phyloP scores from a whole-genome alignment of 2,113 vertebrate species.

The Hippocampus barbouri region DNA sequence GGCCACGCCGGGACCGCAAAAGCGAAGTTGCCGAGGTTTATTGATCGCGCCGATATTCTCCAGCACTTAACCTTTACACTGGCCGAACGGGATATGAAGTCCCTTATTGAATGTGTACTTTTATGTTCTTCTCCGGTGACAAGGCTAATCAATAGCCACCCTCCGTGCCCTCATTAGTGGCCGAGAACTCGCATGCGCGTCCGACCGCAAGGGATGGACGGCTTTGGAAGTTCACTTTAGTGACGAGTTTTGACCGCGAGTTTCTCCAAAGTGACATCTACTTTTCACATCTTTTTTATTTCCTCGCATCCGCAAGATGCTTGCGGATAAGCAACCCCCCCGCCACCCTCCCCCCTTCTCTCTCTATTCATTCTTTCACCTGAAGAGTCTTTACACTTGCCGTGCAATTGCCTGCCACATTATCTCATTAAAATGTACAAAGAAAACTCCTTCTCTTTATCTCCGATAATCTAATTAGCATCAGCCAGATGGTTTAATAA shows the following conservation, averaged over 20 bases:
- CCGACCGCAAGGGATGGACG: constrained; percentile 9
- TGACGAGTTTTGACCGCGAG: neutral
- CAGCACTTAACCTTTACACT: constrained; percentile 81
- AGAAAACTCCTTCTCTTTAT: constrained; percentile 81
- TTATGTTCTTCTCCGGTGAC: constrained; percentile 75
- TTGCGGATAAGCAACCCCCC: constrained; percentile 57
- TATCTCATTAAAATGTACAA: constrained; percentile 82
- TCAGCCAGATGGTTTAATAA: constrained; percentile 83
- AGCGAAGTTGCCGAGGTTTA: constrained; percentile 74
- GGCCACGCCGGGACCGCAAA: constrained; percentile 52
- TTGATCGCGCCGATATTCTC: constrained; percentile 75
- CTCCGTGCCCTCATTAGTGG: constrained; percentile 68
- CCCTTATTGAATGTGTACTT: constrained; percentile 80
- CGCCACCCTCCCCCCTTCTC: constrained; percentile 31
- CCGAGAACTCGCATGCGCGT: constrained; percentile 35
- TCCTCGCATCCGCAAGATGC: constrained; percentile 67
- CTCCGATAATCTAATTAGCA: constrained; percentile 83
- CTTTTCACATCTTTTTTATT: too few relatives aligned
- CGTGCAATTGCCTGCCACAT: constrained; percentile 72
- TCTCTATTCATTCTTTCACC: constrained; percentile 73
- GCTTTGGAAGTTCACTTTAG: neutral
- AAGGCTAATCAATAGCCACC: constrained; percentile 69
- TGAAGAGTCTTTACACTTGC: constrained; percentile 63
- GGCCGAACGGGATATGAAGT: constrained; percentile 74
- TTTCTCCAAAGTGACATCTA: neutral